Evolutionary conservation across 2,797 vertebrate genomes (phyloP).

Genomic region (Melopsittacus undulatus): DNA sequence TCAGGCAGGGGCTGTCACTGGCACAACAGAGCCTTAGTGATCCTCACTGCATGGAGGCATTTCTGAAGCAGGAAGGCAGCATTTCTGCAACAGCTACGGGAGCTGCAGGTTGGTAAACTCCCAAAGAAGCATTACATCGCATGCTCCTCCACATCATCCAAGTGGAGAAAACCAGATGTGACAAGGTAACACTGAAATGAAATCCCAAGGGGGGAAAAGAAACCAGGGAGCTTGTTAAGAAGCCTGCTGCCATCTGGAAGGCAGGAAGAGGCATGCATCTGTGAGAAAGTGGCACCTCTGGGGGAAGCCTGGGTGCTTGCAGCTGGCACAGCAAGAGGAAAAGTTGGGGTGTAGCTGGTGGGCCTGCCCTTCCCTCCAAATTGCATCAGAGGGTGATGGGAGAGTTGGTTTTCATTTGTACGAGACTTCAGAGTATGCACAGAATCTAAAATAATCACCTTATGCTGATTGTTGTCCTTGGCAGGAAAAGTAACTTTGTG

Average conservation of each 20-base stretch:
- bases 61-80: background rate
- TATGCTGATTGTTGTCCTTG: conserved; percentile 21
- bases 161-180: conserved; percentile 46
- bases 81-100: background rate
- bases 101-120: background rate
- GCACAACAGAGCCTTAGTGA: background rate
- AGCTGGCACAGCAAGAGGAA: background rate
- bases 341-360: background rate
- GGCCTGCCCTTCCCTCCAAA: background rate
- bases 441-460: conserved; percentile 50
- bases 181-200: conserved; percentile 36
- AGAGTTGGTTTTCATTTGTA: background rate
- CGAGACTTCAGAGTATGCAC: background rate
- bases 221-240: conserved; percentile 51
- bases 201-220: conserved; percentile 15
- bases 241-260: conserved; percentile 60
- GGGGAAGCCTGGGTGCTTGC: background rate
- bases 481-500: conserved; percentile 45
- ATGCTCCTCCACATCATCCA: background rate
- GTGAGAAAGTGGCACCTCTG: conserved; percentile 38
- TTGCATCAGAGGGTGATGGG: background rate
- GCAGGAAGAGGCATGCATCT: background rate
- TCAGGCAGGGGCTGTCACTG: background rate
- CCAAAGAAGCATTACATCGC: background rate
- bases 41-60: background rate